These are phyloP conservation scores for Coturnix japonica DNA, from an alignment of 2,113 vertebrate species.

Conservation along the genomic window DNA sequence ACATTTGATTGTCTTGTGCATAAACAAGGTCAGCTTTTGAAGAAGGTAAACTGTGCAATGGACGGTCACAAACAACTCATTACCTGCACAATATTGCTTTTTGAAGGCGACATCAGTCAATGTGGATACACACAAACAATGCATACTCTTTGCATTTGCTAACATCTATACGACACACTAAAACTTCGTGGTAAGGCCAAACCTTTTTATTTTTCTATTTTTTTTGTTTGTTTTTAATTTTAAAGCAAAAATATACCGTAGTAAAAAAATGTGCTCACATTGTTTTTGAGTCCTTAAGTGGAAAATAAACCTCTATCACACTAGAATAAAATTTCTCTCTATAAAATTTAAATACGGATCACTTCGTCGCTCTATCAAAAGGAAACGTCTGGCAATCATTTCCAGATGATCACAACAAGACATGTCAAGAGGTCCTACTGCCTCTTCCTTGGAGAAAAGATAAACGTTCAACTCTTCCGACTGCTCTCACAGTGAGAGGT, in stretches of 20 bases:
- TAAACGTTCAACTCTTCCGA: constrained; percentile 58
- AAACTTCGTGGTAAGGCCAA: constrained; percentile 82
- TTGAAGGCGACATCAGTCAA: constrained; percentile 77
- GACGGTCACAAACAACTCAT: constrained; percentile 80
- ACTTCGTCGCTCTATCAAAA: constrained; percentile 77
- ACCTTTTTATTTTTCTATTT: constrained; percentile 80
- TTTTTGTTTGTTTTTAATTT: constrained; percentile 68
- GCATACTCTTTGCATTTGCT: constrained; percentile 77
- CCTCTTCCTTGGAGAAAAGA: constrained; percentile 67
- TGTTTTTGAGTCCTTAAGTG: constrained; percentile 74
- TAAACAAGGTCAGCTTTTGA: constrained; percentile 77
- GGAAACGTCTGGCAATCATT: constrained; percentile 76
- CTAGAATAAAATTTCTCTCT: constrained; percentile 82
- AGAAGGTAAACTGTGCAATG: constrained; percentile 79
- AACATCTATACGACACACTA: constrained; percentile 79
- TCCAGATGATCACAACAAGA: constrained; percentile 81
- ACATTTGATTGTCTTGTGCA: constrained; percentile 86
- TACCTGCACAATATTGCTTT: constrained; percentile 82
- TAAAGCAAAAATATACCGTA: constrained; percentile 77
- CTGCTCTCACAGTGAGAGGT: constrained; percentile 59
- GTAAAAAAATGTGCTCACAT: constrained; percentile 77
- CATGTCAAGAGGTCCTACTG: constrained; percentile 71
- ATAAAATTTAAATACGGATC: constrained; percentile 83
- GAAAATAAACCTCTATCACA: constrained; percentile 84
- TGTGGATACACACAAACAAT: constrained; percentile 80